Percentiles rank a stretch among this genome's conserved stretches.
These are phyloP conservation scores for Tenebrio molitor DNA, from an alignment of 1,140 invertebrate genomes.

Conservation along the genomic window DNA sequence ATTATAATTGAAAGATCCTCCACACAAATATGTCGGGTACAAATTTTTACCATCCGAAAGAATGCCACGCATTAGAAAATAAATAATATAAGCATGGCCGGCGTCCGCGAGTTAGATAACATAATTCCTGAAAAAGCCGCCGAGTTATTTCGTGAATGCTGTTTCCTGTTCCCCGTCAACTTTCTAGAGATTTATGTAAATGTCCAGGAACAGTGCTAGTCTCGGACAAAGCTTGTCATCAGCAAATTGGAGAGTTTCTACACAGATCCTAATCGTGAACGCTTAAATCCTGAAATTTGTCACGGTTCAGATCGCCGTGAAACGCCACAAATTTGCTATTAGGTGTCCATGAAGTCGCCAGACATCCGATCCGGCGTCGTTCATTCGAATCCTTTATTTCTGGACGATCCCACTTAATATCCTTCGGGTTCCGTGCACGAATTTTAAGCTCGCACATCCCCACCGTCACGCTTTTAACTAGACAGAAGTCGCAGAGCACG, in stretches of 20 bases:
- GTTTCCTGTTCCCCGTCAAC: conserved; percentile 34
- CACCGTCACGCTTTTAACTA: background rate
- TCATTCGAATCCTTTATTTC: background rate
- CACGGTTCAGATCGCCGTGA: background rate
- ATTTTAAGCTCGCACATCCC: background rate
- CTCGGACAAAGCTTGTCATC: background rate
- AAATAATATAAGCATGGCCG: background rate
- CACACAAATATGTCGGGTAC: conserved; percentile 9
- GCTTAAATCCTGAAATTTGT: background rate
- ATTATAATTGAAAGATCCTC: conserved; percentile 34
- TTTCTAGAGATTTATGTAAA: conserved; percentile 29
- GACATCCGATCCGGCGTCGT: no score
- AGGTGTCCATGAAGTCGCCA: no score
- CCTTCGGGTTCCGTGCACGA: background rate
- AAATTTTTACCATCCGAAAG: conserved; percentile 37
- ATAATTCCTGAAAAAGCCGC: conserved; percentile 31
- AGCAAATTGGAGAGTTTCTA: conserved; percentile 4
- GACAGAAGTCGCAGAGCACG: no score
- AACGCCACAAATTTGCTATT: background rate
- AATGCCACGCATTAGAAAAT: conserved; percentile 25
- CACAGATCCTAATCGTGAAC: background rate
- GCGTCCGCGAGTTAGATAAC: conserved; percentile 26
- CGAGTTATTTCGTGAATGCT: conserved; percentile 39
- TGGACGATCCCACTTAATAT: background rate
- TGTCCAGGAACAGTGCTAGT: background rate